Evolutionary conservation across 2,797 vertebrate species (phyloP).

Genomic region (Semotilus atromaculatus): DNA sequence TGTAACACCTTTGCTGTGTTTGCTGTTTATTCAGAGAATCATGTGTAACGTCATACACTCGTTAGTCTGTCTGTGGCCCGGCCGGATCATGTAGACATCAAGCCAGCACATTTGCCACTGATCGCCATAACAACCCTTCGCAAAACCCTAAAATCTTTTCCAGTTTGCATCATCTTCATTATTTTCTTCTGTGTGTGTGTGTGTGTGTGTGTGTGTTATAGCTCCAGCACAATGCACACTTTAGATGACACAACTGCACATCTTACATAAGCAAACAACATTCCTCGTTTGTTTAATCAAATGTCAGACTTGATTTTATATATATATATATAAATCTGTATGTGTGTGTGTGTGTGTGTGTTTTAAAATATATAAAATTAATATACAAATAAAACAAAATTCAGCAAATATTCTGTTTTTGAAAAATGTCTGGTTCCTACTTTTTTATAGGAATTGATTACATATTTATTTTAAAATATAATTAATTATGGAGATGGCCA

Average conservation of each 20-base stretch:
- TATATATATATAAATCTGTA: too few species aligned
- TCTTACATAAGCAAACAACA: constrained; percentile 69
- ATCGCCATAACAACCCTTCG: constrained; percentile 55
- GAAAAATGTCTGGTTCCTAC: too few species aligned
- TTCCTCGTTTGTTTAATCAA: constrained; percentile 78
- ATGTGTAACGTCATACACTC: constrained; percentile 20
- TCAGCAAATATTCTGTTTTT: too few species aligned
- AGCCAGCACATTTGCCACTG: constrained; percentile 46
- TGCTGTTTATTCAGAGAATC: neutral
- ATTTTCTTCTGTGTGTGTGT: constrained; percentile 32
- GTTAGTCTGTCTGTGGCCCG: constrained; percentile 21
- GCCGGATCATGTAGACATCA: constrained; percentile 53
- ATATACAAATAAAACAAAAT: too few species aligned
- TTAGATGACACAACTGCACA: constrained; percentile 34
- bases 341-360: too few species aligned
- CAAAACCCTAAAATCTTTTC: constrained; percentile 32
- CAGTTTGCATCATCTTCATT: constrained; percentile 47
- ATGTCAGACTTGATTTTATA: constrained; percentile 60
- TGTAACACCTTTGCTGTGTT: constrained; percentile 15
- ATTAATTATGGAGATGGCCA: too few species aligned
- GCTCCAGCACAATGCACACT: neutral
- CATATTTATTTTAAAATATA: too few species aligned
- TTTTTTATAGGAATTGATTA: too few species aligned
- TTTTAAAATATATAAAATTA: too few species aligned
- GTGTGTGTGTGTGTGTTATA: neutral